Conservation (phyloP, 2,113 vertebrate genomes). For the Urocitellus parryii region DNA sequence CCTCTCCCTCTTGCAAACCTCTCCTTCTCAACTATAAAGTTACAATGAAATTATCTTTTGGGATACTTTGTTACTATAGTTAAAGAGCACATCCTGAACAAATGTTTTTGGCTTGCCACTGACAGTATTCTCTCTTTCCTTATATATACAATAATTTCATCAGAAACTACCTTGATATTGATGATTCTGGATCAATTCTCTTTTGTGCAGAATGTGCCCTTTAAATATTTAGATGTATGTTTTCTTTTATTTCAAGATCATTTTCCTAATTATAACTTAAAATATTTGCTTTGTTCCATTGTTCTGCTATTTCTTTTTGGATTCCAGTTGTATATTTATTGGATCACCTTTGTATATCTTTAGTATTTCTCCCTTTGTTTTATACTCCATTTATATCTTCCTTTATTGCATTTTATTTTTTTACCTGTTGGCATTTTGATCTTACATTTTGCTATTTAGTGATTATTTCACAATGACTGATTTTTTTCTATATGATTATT, state of each 20-base stretch:
- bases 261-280: neutral
- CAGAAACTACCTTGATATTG: neutral
- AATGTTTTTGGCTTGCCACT: neutral
- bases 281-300: neutral
- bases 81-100: neutral
- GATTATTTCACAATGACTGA: neutral
- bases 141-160: neutral
- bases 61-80: neutral
- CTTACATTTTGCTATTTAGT: neutral
- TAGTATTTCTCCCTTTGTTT: neutral
- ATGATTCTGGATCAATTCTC: neutral
- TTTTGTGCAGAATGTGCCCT: neutral
- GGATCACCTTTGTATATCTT: neutral
- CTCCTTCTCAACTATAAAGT: neutral
- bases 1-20: neutral
- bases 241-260: neutral
- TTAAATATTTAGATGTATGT: neutral
- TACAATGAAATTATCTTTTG: neutral
- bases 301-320: neutral
- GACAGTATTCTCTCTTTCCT: neutral
- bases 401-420: constrained; percentile 38
- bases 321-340: neutral
- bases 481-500: neutral
- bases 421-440: too few relatives aligned
- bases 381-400: neutral